Percentiles rank a stretch among this genome's conserved stretches.
These are phyloP conservation scores for Alsophila aescularia DNA, from an alignment of 2,888 invertebrate species.

Conservation along the genomic window DNA sequence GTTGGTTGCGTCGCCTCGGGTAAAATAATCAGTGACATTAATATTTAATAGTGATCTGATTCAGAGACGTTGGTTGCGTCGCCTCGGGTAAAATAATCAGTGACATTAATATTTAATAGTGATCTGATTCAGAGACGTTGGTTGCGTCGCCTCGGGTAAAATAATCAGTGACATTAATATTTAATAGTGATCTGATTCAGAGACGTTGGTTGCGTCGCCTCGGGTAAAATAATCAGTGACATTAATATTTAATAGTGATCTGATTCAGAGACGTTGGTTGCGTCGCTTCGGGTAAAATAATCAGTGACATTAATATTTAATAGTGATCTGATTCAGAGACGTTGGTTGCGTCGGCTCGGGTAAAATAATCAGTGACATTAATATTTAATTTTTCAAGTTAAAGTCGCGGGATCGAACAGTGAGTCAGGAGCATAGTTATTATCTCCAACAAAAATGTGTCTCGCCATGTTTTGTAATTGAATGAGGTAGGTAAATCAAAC, in stretches of 20 bases:
- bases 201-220: not conserved
- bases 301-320: no score
- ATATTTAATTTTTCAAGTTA: not conserved
- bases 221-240: not conserved
- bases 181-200: constrained; percentile 4
- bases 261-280: constrained; percentile 1
- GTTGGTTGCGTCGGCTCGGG: constrained; percentile 2
- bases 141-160: constrained; percentile 1
- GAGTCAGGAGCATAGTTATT: constrained; percentile 15
- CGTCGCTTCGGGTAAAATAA: not conserved
- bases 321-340: not conserved
- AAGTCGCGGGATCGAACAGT: constrained; percentile 3
- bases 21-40: no score
- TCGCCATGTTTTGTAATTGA: constrained; percentile 40
- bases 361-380: no score
- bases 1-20: constrained; percentile 2
- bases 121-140: not conserved
- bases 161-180: no score
- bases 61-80: constrained; percentile 1
- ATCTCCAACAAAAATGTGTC: constrained; percentile 37
- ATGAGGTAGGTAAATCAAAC: constrained; percentile 48
- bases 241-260: no score
- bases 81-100: not conserved
- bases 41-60: no score
- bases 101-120: no score